A percentile compares a stretch with the other conserved stretches of the same genome.
These are phyloP conservation scores for Amphipyra tragopoginis DNA, from an alignment of 2,888 invertebrate genomes.

Conservation along the genomic window DNA sequence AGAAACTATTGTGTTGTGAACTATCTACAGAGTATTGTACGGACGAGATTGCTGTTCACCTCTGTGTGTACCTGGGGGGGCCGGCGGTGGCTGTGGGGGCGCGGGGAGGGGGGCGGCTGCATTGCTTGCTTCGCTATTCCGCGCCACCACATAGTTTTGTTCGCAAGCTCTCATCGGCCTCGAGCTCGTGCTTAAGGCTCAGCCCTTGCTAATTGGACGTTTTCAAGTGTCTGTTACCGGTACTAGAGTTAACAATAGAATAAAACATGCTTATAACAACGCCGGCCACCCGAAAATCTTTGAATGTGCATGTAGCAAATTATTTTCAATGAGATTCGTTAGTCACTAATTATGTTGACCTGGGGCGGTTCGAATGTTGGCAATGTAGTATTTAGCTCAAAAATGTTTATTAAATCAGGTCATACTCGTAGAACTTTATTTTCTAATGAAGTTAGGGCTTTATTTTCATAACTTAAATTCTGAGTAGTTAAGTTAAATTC, in stretches of 20 bases:
- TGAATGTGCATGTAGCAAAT: conserved; percentile 52
- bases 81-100: conserved; percentile 51
- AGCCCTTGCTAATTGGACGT: conserved; percentile 78
- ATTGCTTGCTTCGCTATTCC: conserved; percentile 78
- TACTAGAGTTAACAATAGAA: conserved; percentile 67
- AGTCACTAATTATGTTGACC: conserved; percentile 52
- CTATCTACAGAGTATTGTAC: conserved; percentile 72
- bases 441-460: conserved; percentile 17
- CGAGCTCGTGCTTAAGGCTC: conserved; percentile 79
- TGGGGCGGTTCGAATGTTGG: conserved; percentile 35
- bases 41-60: conserved; percentile 81
- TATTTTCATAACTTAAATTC: conserved; percentile 11
- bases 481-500: neutral
- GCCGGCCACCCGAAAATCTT: conserved; percentile 48
- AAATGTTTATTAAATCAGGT: conserved; percentile 30
- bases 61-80: conserved; percentile 73
- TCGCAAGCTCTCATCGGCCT: conserved; percentile 82
- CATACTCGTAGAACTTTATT: conserved; percentile 19
- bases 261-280: conserved; percentile 58
- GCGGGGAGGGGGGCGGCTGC: conserved; percentile 63
- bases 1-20: conserved; percentile 73
- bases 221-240: conserved; percentile 72
- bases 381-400: conserved; percentile 40
- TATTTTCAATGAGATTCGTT: conserved; percentile 54
- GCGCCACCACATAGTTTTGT: conserved; percentile 84